These are phyloP conservation scores for Dasysyrphus albostriatus DNA, from an alignment of 2,888 invertebrate species.

Conservation along the genomic window DNA sequence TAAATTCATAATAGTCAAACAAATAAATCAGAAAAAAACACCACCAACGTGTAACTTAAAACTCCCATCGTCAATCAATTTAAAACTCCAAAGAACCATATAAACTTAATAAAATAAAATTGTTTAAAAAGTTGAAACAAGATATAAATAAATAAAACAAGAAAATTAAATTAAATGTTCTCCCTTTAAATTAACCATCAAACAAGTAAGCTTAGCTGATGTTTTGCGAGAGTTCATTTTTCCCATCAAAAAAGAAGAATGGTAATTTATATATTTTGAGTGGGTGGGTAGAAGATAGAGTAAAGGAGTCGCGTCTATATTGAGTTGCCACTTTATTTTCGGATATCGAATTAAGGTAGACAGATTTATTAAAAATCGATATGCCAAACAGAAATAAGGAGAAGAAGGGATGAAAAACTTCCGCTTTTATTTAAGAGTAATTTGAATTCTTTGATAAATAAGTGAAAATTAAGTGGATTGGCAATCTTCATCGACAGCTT, in stretches of 20 bases:
- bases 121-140: neutral
- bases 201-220: neutral
- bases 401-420: neutral
- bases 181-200: neutral
- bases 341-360: conserved; percentile 33
- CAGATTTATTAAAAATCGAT: conserved; percentile 35
- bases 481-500: too few species aligned
- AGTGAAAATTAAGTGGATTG: neutral
- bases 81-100: neutral
- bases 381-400: neutral
- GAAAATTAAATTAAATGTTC: conserved; percentile 2
- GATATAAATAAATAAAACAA: neutral
- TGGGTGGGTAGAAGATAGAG: neutral
- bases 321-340: conserved; percentile 22
- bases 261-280: neutral
- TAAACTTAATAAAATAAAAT: neutral
- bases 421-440: neutral
- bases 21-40: too few species aligned
- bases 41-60: neutral
- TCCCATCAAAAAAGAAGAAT: neutral
- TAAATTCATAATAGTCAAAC: too few species aligned
- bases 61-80: neutral
- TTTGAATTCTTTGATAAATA: conserved; percentile 6
- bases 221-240: neutral
- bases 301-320: neutral